Base-by-base conservation (phyloP, 92 coral and sea anemone species). In the Porites lobata region DNA sequence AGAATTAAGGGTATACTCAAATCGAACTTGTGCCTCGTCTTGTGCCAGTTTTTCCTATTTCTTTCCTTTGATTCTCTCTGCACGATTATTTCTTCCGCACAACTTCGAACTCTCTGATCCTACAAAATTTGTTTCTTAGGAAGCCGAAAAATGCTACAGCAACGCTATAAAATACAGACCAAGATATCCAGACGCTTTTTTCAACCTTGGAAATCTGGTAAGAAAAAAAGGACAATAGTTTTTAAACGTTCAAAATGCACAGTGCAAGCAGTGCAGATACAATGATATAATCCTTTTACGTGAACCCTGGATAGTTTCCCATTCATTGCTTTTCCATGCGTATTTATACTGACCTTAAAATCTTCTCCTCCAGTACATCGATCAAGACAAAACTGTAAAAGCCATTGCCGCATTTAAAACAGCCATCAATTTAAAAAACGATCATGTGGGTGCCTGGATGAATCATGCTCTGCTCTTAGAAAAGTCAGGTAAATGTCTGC, bases 121-220 rank as follows among this genome's bases (percentile, higher is more conserved):
- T 29, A 29, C 32, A 29, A 29, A 29, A 19, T 19, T 11, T 2
- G 0, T 69, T 79, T 21, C 18, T 58, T 80, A 96, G 99, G 99
- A 96, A 79, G 94, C 99, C 1, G 99, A 96, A 65, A 65, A 21
- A 19, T 96, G 99, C 82, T 96, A 96, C 85, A 84, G 80, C 56
- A 96, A 90, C 38, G 99, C 99, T 78, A 91, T 96, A 56, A 83
- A 75, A 17, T 85, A 78, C 82, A 88, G 96, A 72, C 86, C 87
- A 65, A 87, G 90, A 47, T 96, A 95, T 65, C 95, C 99, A 1
- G 99, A 96, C 76, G 99, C 99, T 0, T 92, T 86, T 74, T 96
- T 92, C 88, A 96, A 96, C 89, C 95, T 96, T 62, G 99, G 99
- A 26, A 96, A 96, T 82, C 81, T 96, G 96, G 99, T 96, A 89